A percentile compares a stretch with the other conserved stretches of the same genome.
phyloP scores from a whole-genome alignment of 2,113 vertebrate species.

The Labrus mixtus region DNA sequence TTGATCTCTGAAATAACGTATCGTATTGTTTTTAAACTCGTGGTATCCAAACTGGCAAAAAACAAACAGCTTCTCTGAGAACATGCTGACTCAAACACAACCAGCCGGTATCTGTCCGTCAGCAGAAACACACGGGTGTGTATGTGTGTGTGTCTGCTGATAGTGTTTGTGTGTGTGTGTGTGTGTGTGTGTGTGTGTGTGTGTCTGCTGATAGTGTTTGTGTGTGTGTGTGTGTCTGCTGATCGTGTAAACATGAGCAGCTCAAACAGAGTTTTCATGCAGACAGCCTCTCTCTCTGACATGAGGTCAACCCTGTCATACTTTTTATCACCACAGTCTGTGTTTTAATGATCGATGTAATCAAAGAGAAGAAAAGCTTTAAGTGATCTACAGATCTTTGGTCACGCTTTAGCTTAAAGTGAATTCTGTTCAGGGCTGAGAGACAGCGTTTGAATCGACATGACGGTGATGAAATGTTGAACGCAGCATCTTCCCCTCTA shows the following conservation, averaged over 20 bases:
- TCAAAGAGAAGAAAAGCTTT: too few species aligned
- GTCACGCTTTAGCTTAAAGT: too few species aligned
- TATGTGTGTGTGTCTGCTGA: not conserved
- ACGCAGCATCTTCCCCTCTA: too few species aligned
- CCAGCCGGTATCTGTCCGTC: constrained; percentile 3
- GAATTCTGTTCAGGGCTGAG: too few species aligned
- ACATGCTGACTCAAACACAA: constrained; percentile 34
- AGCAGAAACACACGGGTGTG: constrained; percentile 5
- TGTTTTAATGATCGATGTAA: too few species aligned
- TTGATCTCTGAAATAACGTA: too few species aligned
- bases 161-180: not conserved
- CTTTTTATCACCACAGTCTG: too few species aligned
- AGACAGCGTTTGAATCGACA: too few species aligned
- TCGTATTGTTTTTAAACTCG: not conserved
- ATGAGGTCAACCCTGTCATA: too few species aligned
- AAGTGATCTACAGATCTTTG: too few species aligned
- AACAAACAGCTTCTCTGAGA: not conserved
- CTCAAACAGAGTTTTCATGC: constrained; percentile 47
- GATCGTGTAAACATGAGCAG: constrained; percentile 39
- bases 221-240: not conserved
- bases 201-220: too few species aligned
- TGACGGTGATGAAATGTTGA: too few species aligned
- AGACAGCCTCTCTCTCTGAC: constrained; percentile 35
- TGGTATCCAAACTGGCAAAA: not conserved
- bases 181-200: not conserved